Evolutionary conservation across 2,797 vertebrate species (phyloP).

Genomic region (Sebastes miniatus): DNA sequence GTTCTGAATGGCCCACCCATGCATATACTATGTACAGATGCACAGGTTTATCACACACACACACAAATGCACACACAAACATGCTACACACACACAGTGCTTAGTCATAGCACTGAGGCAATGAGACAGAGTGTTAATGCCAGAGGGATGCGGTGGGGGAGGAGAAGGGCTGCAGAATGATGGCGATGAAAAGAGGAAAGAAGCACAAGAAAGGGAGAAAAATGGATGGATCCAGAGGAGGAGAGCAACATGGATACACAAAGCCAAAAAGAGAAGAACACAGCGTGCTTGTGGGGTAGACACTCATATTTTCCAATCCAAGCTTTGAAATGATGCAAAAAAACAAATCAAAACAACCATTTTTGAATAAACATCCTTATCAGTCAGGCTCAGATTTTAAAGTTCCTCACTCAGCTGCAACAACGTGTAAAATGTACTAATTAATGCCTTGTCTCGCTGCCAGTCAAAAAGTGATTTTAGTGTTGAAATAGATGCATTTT

Average conservation of each 20-base stretch:
- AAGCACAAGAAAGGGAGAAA: conserved; percentile 20
- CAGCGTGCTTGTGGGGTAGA: background rate
- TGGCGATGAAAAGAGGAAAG: conserved; percentile 47
- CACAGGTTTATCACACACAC: conserved; percentile 15
- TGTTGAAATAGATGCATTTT: background rate
- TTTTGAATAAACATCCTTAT: background rate
- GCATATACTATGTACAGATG: background rate
- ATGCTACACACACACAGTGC: conserved; percentile 51
- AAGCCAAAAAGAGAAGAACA: background rate
- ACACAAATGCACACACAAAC: background rate
- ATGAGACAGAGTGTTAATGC: conserved; percentile 68
- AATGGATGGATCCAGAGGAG: conserved; percentile 3
- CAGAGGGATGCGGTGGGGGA: conserved; percentile 45
- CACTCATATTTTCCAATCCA: background rate
- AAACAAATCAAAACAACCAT: conserved; percentile 4
- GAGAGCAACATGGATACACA: conserved; percentile 5
- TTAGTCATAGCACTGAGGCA: conserved; percentile 76
- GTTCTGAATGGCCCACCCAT: conserved; percentile 9
- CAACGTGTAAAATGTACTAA: conserved; percentile 1
- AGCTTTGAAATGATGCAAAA: background rate
- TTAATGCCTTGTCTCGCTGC: background rate
- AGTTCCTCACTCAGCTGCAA: background rate
- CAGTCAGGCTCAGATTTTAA: conserved; percentile 4
- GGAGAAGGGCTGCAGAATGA: conserved; percentile 52
- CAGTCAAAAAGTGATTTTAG: background rate